A percentile compares a stretch with the other conserved stretches of the same genome.
These are phyloP conservation scores for Iselma pallidipennis DNA, from an alignment of 2,888 invertebrate genomes.

Conservation along the genomic window DNA sequence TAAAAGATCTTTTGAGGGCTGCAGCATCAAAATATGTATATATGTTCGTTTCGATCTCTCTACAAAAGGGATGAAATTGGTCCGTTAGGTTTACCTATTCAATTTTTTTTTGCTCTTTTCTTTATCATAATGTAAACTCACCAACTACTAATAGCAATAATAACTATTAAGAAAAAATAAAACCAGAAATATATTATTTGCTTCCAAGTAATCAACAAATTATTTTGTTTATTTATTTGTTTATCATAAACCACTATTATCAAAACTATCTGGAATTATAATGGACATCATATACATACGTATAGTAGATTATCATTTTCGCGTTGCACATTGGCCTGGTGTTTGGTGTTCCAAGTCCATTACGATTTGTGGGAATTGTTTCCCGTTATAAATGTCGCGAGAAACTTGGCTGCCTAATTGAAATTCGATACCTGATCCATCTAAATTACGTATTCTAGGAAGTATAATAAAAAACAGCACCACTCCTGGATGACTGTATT, in stretches of 20 bases:
- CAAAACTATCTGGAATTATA: too few relatives aligned
- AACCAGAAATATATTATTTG: background rate
- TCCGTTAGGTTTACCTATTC: too few relatives aligned
- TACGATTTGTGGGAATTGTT: background rate
- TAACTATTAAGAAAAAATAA: background rate
- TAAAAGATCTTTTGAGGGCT: constrained; percentile 9
- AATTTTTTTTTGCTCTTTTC: background rate
- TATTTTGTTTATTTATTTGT: too few relatives aligned
- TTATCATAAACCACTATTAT: too few relatives aligned
- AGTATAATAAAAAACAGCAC: background rate
- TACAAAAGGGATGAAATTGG: constrained; percentile 7
- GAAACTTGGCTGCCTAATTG: background rate
- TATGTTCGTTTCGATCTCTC: too few relatives aligned
- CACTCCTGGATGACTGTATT: constrained; percentile 7
- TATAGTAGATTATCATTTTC: background rate
- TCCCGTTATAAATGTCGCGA: background rate
- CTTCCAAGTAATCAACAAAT: too few relatives aligned
- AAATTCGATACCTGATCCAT: background rate
- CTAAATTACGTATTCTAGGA: background rate
- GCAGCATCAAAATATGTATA: too few relatives aligned
- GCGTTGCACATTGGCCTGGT: background rate
- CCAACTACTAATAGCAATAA: background rate
- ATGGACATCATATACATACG: too few relatives aligned
- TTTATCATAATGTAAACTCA: background rate
- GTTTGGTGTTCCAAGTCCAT: background rate